Evolutionary conservation across 2,888 invertebrate species (phyloP), one percentile per base, ranked within the genome.

Genomic region (Pteria penguin): DNA sequence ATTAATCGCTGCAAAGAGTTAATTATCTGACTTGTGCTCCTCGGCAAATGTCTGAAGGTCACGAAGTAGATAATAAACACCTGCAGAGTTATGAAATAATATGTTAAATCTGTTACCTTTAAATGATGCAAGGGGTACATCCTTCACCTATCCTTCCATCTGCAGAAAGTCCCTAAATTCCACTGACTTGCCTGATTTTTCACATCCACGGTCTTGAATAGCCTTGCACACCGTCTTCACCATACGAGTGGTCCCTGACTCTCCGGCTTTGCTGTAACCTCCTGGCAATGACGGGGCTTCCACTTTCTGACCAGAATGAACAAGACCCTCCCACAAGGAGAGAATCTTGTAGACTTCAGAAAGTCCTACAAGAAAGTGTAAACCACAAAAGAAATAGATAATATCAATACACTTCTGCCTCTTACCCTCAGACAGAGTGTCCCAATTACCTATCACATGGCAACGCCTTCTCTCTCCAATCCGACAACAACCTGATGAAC

Each of bases 191-290:
- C n/a, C n/a, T n/a, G n/a, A n/a, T n/a, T n/a, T n/a, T n/a, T n/a
- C n/a, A n/a, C 27, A 62, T 62, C 18, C 27, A n/a, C 31, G 32
- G 62, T 62, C 14, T 4, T 29, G 32, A 31, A 81, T 32, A 14
- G 76, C 76, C 58, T 80, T 80, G 60, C 78, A 79, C 18, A 76
- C 76, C 5, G 78, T 79, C 11, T 79, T 11, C 11, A 79, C 61
- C 62, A 79, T 5, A 11, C 78, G 29, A 3, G 65, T 72, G 24
- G 80, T 73, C 18, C 78, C 76, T 4, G 61, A 24, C 31, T 61
- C 60, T 22, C 70, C 45, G n/a, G n/a, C n/a, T n/a, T n/a, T n/a
- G n/a, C n/a, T n/a, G n/a, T n/a, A n/a, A n/a, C n/a, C n/a, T n/a
- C n/a, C n/a, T n/a, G n/a, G n/a, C n/a, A n/a, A n/a, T 26, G 75